phyloP scores from a whole-genome alignment of 2,113 vertebrate genomes.

The Solea solea region DNA sequence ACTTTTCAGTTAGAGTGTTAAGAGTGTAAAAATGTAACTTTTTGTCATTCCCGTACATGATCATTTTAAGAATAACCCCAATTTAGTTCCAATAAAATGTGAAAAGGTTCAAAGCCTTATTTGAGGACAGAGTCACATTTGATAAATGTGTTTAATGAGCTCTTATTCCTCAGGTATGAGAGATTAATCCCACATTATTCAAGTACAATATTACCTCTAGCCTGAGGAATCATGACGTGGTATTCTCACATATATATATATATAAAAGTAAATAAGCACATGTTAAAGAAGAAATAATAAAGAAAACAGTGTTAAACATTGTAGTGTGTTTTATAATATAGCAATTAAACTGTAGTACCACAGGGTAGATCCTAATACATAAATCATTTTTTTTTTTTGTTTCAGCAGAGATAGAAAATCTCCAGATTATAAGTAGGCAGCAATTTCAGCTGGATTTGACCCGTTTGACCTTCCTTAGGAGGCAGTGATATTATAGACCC shows the following conservation, averaged over 20 bases:
- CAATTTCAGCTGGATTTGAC: slow-evolving; percentile 80
- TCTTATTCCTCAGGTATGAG: slow-evolving; percentile 39
- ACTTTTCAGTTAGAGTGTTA: slow-evolving; percentile 19
- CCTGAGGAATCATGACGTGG: not conserved
- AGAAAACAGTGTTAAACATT: not conserved
- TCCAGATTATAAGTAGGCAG: slow-evolving; percentile 74
- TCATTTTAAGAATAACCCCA: slow-evolving; percentile 35
- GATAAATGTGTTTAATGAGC: slow-evolving; percentile 55
- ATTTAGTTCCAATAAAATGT: slow-evolving; percentile 31
- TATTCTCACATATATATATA: no score
- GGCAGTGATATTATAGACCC: slow-evolving; percentile 69
- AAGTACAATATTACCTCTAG: slow-evolving; percentile 35
- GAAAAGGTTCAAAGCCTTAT: slow-evolving; percentile 49
- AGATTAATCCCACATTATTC: slow-evolving; percentile 41
- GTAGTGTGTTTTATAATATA: slow-evolving; percentile 31
- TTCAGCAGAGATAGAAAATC: slow-evolving; percentile 74
- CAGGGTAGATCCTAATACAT: slow-evolving; percentile 40
- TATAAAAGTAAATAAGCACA: no score
- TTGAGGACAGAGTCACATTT: slow-evolving; percentile 41
- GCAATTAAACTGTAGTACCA: slow-evolving; percentile 36
- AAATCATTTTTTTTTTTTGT: slow-evolving; percentile 43
- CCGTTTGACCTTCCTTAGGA: slow-evolving; percentile 70
- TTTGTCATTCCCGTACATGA: no score
- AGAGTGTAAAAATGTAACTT: no score
- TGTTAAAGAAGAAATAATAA: slow-evolving; percentile 1